Base-by-base conservation (phyloP, 2,888 invertebrate genomes). In the Drosophila tripunctata region DNA sequence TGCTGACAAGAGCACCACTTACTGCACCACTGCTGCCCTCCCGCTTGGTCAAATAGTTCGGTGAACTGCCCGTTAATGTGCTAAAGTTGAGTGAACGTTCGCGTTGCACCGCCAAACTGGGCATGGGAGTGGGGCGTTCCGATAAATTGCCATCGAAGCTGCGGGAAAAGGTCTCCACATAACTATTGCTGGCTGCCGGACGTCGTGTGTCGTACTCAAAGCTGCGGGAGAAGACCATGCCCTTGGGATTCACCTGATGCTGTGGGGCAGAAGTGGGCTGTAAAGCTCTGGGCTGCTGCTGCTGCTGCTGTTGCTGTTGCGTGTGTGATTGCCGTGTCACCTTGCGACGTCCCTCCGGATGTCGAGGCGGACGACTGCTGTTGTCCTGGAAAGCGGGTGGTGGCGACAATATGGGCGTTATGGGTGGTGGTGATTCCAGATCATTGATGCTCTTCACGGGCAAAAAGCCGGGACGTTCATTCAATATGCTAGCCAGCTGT, bases 341-440 rank as follows among this genome's bases (percentile, higher is more conserved):
- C 54, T 80, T 85, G 8, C 71, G 84, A 0, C 87, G 75, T n/a
- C n/a, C n/a, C 19, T 88, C 90, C 12, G 77, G 75, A 19, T 87
- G 83, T 8, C 88, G 83, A 3, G 79, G 65, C 36, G 86, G 84
- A 2, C 83, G 80, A 24, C 47, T 67, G 36, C 52, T 91, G 73
- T 91, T 91, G 73, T 94, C 94, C 87, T 95, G 94, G 87, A 95
- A 95, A 7, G 94, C 94, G 7, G 94, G 94, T 0, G 94, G 94
- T 7, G 94, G 94, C 12, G 94, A 94, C 43, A 95, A 93, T 62
- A 95, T 95, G 5, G 94, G 94, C 0, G 94, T 94, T 10, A 94
- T 91, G n/a, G 94, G 93, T 2, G 94, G 94, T 27, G 94, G 94
- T 1, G 94, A 93, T 47, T 92, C 91, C 74, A 89, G 84, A 56